Conservation (phyloP, 2,113 vertebrate species). For the Protomyctophum bolini region DNA sequence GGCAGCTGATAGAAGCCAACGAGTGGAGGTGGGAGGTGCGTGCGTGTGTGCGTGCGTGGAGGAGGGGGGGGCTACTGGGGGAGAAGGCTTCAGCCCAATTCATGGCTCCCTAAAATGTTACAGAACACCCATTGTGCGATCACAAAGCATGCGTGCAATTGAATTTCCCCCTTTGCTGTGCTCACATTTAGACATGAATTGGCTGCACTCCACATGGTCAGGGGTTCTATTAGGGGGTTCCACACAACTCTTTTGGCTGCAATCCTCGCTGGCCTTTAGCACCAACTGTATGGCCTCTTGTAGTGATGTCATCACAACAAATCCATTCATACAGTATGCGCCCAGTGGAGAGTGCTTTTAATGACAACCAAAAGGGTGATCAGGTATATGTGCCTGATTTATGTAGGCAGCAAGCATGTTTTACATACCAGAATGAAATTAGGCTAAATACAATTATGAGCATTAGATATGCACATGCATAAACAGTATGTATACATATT, state of each 20-base stretch:
- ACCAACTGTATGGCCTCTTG: conserved; percentile 37
- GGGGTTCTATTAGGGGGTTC: conserved; percentile 47
- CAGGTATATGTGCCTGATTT: background rate
- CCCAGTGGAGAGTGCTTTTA: conserved; percentile 11
- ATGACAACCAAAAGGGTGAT: conserved; percentile 9
- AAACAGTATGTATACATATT: too few species aligned
- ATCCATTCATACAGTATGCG: conserved; percentile 17
- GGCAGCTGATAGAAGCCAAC: conserved; percentile 35
- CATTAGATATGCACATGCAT: background rate
- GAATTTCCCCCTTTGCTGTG: conserved; percentile 54
- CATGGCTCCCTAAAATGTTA: conserved; percentile 41
- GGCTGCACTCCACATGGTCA: conserved; percentile 37
- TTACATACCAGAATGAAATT: background rate
- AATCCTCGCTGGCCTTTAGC: conserved; percentile 5
- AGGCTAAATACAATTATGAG: background rate
- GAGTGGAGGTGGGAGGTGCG: too few species aligned
- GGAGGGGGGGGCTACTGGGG: background rate
- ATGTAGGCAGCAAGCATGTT: background rate
- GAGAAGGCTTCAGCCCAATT: conserved; percentile 32
- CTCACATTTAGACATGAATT: conserved; percentile 61
- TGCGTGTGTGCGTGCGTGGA: too few species aligned
- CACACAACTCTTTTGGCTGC: conserved; percentile 30
- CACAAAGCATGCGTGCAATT: conserved; percentile 60
- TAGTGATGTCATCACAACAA: conserved; percentile 25
- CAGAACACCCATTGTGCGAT: conserved; percentile 55